Conservation (phyloP, 1,140 invertebrate genomes). For the Hetaerina americana region DNA sequence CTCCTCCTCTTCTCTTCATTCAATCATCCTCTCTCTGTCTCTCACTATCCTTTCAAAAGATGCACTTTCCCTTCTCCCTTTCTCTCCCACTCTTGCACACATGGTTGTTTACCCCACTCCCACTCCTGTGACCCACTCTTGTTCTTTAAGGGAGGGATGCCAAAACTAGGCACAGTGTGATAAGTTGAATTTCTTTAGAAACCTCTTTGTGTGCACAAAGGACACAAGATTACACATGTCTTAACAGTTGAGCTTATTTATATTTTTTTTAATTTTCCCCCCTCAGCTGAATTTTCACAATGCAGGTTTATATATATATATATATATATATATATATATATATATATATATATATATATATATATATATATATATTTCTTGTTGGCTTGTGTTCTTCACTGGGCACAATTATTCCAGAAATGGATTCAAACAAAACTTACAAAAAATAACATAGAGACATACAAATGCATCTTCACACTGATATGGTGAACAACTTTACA, state of each 20-base stretch:
- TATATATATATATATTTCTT: too few species aligned
- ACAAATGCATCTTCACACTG: background rate
- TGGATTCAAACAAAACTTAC: background rate
- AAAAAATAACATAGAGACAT: background rate
- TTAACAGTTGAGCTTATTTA: background rate
- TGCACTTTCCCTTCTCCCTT: background rate
- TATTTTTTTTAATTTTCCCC: too few species aligned
- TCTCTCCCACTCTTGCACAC: background rate
- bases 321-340: too few species aligned
- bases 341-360: too few species aligned
- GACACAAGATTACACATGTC: background rate
- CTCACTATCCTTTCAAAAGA: background rate
- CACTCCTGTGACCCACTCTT: background rate
- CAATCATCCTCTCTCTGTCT: too few species aligned
- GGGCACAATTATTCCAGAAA: background rate
- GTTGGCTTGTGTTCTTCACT: background rate
- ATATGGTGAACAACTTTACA: background rate
- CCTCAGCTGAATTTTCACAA: background rate
- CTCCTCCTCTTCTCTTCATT: too few species aligned
- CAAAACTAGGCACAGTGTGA: background rate
- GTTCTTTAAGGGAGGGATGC: background rate
- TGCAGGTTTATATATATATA: background rate
- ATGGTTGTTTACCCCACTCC: too few species aligned
- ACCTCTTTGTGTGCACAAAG: background rate
- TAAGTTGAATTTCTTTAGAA: constrained; percentile 1